Conservation (phyloP, 2,113 vertebrate species). For the Sander vitreus region DNA sequence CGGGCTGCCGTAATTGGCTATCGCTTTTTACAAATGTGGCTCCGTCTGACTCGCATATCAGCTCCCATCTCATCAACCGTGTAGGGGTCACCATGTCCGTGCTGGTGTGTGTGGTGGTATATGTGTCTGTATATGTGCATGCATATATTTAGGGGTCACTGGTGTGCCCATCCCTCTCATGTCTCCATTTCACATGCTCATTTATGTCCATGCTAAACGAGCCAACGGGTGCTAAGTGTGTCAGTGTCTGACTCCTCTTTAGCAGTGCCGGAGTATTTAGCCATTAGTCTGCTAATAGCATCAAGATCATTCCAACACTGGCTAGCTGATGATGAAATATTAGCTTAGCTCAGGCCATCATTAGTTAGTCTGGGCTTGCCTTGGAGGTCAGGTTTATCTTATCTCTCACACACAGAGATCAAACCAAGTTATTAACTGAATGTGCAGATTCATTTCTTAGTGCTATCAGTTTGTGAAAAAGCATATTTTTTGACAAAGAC, state of each 20-base stretch:
- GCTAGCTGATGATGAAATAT: slow-evolving; percentile 79
- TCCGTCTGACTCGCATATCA: slow-evolving; percentile 84
- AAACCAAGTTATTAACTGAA: slow-evolving; percentile 55
- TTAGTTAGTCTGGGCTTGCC: slow-evolving; percentile 71
- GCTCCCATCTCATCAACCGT: slow-evolving; percentile 81
- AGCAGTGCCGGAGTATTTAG: slow-evolving; percentile 74
- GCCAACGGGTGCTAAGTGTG: slow-evolving; percentile 71
- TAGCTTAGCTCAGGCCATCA: slow-evolving; percentile 69
- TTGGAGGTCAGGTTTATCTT: slow-evolving; percentile 72
- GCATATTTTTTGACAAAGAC: neutral
- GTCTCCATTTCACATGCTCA: slow-evolving; percentile 72
- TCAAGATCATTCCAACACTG: slow-evolving; percentile 71
- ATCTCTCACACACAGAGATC: slow-evolving; percentile 47
- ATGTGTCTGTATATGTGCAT: slow-evolving; percentile 37
- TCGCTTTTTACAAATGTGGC: slow-evolving; percentile 88
- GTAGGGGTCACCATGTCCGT: slow-evolving; percentile 78
- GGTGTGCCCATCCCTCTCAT: slow-evolving; percentile 68
- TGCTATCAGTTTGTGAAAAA: slow-evolving; percentile 28
- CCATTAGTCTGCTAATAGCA: slow-evolving; percentile 79
- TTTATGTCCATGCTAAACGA: slow-evolving; percentile 72
- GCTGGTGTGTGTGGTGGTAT: slow-evolving; percentile 46
- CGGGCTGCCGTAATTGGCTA: slow-evolving; percentile 87
- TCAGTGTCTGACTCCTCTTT: slow-evolving; percentile 65
- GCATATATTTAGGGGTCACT: slow-evolving; percentile 68
- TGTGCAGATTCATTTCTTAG: slow-evolving; percentile 32